These are phyloP conservation scores for Lasius fuliginosus DNA, from an alignment of 2,888 invertebrate genomes.

Conservation along the genomic window DNA sequence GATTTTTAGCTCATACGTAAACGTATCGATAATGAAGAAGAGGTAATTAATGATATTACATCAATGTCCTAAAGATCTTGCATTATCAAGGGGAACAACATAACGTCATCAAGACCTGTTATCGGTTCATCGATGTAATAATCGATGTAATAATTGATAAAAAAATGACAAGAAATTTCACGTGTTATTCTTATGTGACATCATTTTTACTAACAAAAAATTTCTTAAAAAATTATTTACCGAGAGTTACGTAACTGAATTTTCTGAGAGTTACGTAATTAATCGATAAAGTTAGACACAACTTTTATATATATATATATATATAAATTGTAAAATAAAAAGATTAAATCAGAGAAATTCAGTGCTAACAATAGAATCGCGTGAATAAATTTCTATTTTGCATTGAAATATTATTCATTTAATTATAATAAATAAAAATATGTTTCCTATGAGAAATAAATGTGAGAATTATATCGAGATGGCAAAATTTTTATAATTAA, in stretches of 20 bases:
- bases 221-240: background rate
- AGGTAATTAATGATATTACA: background rate
- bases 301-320: too few species aligned
- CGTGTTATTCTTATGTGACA: background rate
- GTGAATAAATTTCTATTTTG: background rate
- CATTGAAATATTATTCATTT: background rate
- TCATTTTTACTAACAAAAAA: background rate
- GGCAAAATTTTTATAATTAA: too few species aligned
- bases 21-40: background rate
- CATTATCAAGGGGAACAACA: background rate
- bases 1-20: conserved; percentile 10
- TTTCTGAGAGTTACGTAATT: background rate
- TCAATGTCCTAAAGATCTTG: background rate
- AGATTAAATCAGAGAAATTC: background rate
- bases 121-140: background rate
- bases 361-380: background rate
- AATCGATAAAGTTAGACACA: background rate
- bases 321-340: background rate
- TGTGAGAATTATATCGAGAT: background rate
- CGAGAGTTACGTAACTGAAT: background rate
- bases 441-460: too few species aligned
- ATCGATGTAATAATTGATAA: background rate
- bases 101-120: background rate
- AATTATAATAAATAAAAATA: background rate
- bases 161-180: background rate